Evolutionary conservation across 2,113 vertebrate genomes (phyloP), one percentile per base, ranked within the genome.

Genomic region (Typhlomys cinereus): DNA sequence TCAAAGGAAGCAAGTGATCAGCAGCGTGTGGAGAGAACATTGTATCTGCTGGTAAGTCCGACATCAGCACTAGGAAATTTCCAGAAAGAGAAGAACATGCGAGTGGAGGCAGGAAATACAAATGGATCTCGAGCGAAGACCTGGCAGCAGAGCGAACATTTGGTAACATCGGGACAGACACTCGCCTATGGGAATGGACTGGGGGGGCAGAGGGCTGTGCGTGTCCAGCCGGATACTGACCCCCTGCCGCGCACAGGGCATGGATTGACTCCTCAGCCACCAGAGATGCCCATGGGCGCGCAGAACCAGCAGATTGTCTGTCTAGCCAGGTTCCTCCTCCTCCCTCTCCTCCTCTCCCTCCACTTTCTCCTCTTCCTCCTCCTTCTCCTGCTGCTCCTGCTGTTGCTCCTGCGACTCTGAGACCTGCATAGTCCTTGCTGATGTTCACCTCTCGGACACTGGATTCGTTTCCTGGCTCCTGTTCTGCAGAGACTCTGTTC

Each of bases 401-500:
- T 36, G 21, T 39, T n/a, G 62, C 46, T 82, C 10, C 54, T 76
- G 3, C 10, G 8, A 57, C 11, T n/a, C 13, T 52, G n/a, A n/a
- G n/a, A n/a, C n/a, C n/a, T 75, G 39, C 7, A 0, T 6, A 31
- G 3, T 3, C 34, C 41, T 36, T 7, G 29, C 11, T 20, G 2
- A 70, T 48, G 39, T 88, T 70, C 39, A n/a, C 44, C 73, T 62
- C 61, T 50, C 44, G 85, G 67, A 85, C 25, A n/a, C n/a, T n/a
- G n/a, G n/a, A n/a, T n/a, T n/a, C n/a, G 52, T 66, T 70, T 66
- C 27, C 12, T 29, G 27, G 67, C 57, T 87, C 29, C 13, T 41
- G 20, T 78, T 57, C 64, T 81, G 75, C 31, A 13, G 78, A 70
- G 34, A 50, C 66, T 12, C 2, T 61, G 52, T 27, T 46, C 62